Percentiles rank a stretch among this genome's conserved stretches.
phyloP scores from a whole-genome alignment of 2,797 vertebrate species.

The Glossophaga mutica region DNA sequence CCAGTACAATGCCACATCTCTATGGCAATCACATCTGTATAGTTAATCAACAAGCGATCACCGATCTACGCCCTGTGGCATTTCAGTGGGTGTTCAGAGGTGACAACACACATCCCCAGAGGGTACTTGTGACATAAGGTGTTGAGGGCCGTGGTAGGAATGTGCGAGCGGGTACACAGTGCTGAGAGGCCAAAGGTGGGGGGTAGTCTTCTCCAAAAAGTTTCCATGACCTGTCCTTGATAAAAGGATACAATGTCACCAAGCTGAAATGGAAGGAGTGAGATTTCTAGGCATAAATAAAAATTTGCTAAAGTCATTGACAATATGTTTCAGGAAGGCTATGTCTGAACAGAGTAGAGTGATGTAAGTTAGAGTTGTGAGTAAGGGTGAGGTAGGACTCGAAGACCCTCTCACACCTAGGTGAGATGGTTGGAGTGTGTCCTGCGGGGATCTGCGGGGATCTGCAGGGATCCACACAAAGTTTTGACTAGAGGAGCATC shows the following conservation, averaged over 20 bases:
- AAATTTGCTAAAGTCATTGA: background rate
- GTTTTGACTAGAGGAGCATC: background rate
- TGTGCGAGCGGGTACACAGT: background rate
- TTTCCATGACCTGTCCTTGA: background rate
- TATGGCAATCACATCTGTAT: background rate
- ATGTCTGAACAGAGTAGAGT: background rate
- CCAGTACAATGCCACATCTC: background rate
- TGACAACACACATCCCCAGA: background rate
- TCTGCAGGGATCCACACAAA: background rate
- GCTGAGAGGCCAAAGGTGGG: background rate
- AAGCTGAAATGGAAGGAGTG: background rate
- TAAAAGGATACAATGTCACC: background rate
- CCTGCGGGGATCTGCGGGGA: background rate
- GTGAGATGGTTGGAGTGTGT: background rate
- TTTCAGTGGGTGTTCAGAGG: background rate
- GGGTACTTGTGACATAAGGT: background rate
- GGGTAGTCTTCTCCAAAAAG: background rate
- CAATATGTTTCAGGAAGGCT: conserved; percentile 22
- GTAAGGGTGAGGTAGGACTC: background rate
- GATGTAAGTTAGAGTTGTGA: too few relatives aligned
- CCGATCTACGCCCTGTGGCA: background rate
- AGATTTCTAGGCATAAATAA: background rate
- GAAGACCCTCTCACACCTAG: background rate
- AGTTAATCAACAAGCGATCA: background rate
- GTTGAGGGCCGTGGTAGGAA: background rate